phyloP scores from a whole-genome alignment of 2,888 invertebrate species.

The Pyrocoelia pectoralis region DNA sequence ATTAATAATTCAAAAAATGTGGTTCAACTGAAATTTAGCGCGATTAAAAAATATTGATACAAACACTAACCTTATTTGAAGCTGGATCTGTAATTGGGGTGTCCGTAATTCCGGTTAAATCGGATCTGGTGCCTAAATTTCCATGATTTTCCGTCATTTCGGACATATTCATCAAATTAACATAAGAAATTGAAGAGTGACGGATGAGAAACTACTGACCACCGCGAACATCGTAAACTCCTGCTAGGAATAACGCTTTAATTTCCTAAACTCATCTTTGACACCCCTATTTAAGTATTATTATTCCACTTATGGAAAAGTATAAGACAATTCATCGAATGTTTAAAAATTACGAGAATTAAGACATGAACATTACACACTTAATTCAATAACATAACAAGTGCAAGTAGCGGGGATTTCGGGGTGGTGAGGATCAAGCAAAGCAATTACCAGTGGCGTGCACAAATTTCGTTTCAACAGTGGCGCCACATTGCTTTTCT shows the following conservation, averaged over 20 bases:
- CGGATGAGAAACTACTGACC: slow-evolving; percentile 19
- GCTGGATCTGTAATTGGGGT: slow-evolving; percentile 82
- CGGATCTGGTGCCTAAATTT: slow-evolving; percentile 56
- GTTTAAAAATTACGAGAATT: too few species aligned
- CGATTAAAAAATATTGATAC: slow-evolving; percentile 5
- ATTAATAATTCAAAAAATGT: slow-evolving; percentile 16
- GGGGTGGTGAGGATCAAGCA: too few species aligned
- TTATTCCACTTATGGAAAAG: too few species aligned
- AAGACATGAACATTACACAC: too few species aligned
- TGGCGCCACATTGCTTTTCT: too few species aligned
- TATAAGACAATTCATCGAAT: too few species aligned
- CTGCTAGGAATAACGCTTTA: slow-evolving; percentile 6
- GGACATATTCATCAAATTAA: slow-evolving; percentile 49
- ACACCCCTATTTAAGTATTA: neutral
- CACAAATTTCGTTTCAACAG: too few species aligned
- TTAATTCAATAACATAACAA: too few species aligned
- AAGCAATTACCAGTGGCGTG: too few species aligned
- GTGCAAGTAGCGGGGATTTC: too few species aligned
- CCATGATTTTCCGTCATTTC: slow-evolving; percentile 58
- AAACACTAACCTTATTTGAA: slow-evolving; percentile 64
- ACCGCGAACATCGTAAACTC: slow-evolving; percentile 12
- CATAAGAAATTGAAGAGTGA: slow-evolving; percentile 15
- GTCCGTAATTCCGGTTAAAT: slow-evolving; percentile 70
- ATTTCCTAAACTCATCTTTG: neutral
- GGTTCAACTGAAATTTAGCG: slow-evolving; percentile 35